Percentiles rank a stretch among this genome's conserved stretches.
phyloP scores from a whole-genome alignment of 2,113 vertebrate genomes.

The Pyrgilauda ruficollis region DNA sequence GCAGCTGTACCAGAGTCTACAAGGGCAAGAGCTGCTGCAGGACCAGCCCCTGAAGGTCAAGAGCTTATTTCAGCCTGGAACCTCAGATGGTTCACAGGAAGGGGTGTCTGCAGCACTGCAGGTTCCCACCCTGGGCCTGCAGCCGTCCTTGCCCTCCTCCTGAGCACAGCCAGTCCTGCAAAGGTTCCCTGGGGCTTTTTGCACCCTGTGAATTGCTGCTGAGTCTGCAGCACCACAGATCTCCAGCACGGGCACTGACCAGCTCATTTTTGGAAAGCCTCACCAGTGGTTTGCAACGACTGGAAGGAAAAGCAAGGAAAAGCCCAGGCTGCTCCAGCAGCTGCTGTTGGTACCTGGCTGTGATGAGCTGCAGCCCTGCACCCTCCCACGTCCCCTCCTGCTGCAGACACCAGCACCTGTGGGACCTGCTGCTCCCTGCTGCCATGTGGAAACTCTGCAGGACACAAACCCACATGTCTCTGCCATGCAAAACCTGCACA shows the following conservation, averaged over 20 bases:
- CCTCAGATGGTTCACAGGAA: not conserved
- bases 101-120: not conserved
- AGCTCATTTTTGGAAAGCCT: not conserved
- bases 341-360: not conserved
- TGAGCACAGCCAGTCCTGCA: not conserved
- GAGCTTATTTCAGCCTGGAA: not conserved
- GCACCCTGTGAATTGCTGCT: not conserved
- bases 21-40: not conserved
- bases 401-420: not conserved
- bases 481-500: not conserved
- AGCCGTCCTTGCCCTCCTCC: not conserved
- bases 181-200: not conserved
- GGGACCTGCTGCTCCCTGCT: not conserved
- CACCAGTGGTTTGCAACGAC: not conserved
- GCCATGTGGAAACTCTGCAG: rapidly evolving
- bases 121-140: not conserved
- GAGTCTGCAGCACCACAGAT: not conserved
- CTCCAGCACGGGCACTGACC: not conserved
- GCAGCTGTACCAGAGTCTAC: not conserved
- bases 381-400: not conserved
- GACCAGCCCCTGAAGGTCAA: not conserved
- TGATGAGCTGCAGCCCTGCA: not conserved
- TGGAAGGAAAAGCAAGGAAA: not conserved
- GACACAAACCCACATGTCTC: not conserved
- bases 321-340: not conserved